Conservation (phyloP, 2,888 invertebrate genomes). For the Nymphalis c-album region DNA sequence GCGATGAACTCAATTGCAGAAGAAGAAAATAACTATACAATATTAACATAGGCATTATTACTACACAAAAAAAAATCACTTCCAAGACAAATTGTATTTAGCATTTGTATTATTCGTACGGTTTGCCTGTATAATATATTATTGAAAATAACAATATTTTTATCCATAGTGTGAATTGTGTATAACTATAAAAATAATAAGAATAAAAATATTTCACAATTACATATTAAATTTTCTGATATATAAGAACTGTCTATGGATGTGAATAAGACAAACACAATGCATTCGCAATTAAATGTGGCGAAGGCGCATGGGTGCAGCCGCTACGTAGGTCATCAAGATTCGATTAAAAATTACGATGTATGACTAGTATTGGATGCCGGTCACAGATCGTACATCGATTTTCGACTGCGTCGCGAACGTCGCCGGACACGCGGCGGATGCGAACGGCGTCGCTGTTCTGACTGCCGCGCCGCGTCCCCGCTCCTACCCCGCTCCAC, state of each 20-base stretch:
- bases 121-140: no score
- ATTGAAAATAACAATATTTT: no score
- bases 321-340: slow-evolving; percentile 58
- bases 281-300: slow-evolving; percentile 61
- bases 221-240: background rate
- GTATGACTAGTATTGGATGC: slow-evolving; percentile 61
- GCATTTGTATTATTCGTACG: no score
- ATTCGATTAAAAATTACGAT: slow-evolving; percentile 61
- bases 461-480: slow-evolving; percentile 73
- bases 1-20: background rate
- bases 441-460: slow-evolving; percentile 73
- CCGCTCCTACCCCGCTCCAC: slow-evolving; percentile 65
- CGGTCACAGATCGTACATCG: slow-evolving; percentile 78
- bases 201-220: background rate
- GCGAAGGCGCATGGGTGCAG: slow-evolving; percentile 56
- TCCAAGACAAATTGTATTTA: no score
- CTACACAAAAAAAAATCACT: no score
- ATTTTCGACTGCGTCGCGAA: slow-evolving; percentile 75
- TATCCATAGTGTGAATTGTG: background rate
- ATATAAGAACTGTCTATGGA: slow-evolving; percentile 29
- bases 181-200: background rate
- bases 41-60: no score
- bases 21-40: background rate
- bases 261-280: slow-evolving; percentile 40
- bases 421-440: slow-evolving; percentile 70